Conservation (phyloP, 2,113 vertebrate genomes). For the Hippocampus zosterae region DNA sequence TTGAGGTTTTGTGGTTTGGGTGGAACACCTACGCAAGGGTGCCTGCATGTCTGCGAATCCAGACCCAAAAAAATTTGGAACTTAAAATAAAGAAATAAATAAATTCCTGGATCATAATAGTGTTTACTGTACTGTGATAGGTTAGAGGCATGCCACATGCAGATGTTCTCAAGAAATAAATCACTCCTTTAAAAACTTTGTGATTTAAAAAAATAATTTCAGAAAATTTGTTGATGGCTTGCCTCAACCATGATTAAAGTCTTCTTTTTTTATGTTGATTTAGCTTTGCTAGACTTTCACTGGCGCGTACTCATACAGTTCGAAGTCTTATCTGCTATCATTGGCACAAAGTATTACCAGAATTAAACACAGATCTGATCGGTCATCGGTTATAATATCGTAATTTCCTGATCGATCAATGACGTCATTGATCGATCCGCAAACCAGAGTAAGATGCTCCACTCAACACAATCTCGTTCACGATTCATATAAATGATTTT, state of each 20-base stretch:
- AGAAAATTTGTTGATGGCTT: neutral
- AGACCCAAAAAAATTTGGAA: neutral
- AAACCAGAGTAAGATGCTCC: no score
- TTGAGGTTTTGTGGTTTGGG: neutral
- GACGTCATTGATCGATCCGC: no score
- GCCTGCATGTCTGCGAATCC: neutral
- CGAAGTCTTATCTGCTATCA: no score
- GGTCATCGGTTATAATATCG: no score
- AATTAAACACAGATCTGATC: no score
- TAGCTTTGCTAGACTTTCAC: neutral
- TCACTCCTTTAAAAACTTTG: neutral
- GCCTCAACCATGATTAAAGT: no score
- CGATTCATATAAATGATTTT: no score
- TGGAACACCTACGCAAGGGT: neutral
- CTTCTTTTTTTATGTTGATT: no score
- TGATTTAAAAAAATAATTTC: neutral
- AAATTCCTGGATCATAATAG: neutral
- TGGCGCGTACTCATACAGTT: neutral
- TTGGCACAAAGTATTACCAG: no score
- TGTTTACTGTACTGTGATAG: neutral
- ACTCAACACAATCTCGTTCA: no score
- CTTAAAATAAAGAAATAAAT: neutral
- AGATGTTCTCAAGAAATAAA: neutral
- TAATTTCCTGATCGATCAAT: no score
- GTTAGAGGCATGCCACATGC: neutral